Percentiles rank a stretch among this genome's conserved stretches.
Evolutionary conservation across 1,140 invertebrate species (phyloP).

Genomic region (Atta texana): DNA sequence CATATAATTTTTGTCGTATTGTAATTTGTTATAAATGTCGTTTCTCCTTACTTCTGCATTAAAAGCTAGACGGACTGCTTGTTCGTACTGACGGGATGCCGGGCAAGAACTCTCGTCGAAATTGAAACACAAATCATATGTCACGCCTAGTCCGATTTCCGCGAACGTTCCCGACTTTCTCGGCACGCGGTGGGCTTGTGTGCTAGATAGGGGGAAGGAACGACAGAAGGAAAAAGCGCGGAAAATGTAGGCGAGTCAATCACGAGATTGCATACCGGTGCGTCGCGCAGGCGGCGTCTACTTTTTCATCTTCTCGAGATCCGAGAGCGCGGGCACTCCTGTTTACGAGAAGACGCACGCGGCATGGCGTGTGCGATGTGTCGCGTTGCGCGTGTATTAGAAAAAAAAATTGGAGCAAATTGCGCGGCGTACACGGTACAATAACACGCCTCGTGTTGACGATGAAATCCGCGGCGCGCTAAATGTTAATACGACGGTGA

Average conservation of each 20-base stretch:
- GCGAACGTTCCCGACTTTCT: conserved; percentile 52
- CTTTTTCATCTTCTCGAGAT: conserved; percentile 68
- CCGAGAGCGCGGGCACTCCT: conserved; percentile 61
- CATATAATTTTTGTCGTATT: background rate
- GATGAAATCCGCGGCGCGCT: conserved; percentile 63
- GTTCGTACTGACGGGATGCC: background rate
- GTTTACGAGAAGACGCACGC: conserved; percentile 62
- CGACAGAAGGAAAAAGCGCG: conserved; percentile 25
- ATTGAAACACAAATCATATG: conserved; percentile 57
- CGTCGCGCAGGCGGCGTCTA: conserved; percentile 59
- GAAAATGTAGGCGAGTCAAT: conserved; percentile 64
- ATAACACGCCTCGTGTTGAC: conserved; percentile 75
- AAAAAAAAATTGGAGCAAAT: conserved; percentile 78
- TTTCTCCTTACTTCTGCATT: too few species aligned
- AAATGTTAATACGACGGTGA: conserved; percentile 68
- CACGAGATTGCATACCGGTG: conserved; percentile 58
- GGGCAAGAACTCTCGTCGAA: background rate
- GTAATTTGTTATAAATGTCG: background rate
- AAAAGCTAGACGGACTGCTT: background rate
- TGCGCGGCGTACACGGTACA: conserved; percentile 70
- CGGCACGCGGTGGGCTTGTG: conserved; percentile 39
- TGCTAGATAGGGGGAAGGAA: background rate
- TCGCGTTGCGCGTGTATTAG: conserved; percentile 50
- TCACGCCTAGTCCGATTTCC: conserved; percentile 47
- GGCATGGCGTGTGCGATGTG: background rate